Base-by-base conservation (phyloP, 1,140 invertebrate genomes). In the Hycleus phaleratus region DNA sequence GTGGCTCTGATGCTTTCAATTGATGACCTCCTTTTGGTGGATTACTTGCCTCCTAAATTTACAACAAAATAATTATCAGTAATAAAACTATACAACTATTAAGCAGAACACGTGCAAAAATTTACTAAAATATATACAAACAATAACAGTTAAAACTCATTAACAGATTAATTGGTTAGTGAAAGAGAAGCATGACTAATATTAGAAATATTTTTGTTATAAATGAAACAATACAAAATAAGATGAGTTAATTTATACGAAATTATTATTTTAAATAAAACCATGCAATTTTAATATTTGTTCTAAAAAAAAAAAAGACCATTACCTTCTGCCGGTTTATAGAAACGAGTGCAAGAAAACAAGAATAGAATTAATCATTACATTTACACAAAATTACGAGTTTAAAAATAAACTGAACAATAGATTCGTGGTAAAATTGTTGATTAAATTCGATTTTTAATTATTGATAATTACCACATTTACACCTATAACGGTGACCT, bases 1-100 rank as follows among this genome's bases (percentile, higher is more conserved):
- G 80, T 61, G 82, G 84, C 73, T 89, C 86, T 67, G 79, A 80
- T 54, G 83, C 77, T 73, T 83, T 84, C 64, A 89, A 72, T 65
- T 85, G 83, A 67, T 86, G 84, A 44, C 82, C 84, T 64, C 85
- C 83, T 76, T 87, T 87, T 26, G 85, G 82, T 56, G 87, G 87
- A 78, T 90, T 88, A 60, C 85, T 88, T 63, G 86, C 87, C 74
- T 90, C 87, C 87, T 90, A 68, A 18, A 64, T 42, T 42, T 42
- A 42, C 40, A 42, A 11, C 40, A 42, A 42, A 42, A n/a, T 42
- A 42, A 42, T 39, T 39, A 7, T 7, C 6, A 7, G 6, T 6
- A 42, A n/a, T 42, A n/a, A n/a, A 42, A 42, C 3, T 11, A 42
- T n/a, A 42, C 3, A n/a, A 42, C 18, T 18, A 42, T 42, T 6